Base-by-base conservation (phyloP, 2,113 vertebrate genomes). In the Gnathonemus echidnorhynchus region DNA sequence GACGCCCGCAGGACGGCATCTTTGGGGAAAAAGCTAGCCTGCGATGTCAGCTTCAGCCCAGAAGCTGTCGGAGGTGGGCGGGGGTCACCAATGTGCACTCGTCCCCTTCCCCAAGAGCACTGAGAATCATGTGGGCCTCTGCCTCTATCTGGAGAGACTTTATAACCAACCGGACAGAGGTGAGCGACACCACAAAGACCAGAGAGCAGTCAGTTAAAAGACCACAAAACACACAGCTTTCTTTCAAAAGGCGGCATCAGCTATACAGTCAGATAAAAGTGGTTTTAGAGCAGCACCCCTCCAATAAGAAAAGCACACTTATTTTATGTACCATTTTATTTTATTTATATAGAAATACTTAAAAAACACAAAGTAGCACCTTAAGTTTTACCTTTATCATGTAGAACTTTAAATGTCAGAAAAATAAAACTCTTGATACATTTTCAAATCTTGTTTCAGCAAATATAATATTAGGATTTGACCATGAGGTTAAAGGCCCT, bases 371-470 rank as follows among this genome's bases (percentile, higher is more conserved):
- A 99, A 98, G 97, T 98, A 99, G 98, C 98, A 99, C 98, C 98
- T 97, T 98, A 98, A 97, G 97, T 97, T 97, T 98, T 97, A 97
- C 97, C 96, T 97, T 98, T 98, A 98, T 98, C 98, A 97, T 98
- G 97, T 99, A 98, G 97, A 98, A 98, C 97, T 98, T 98, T 98
- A 98, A 98, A 98, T 98, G 97, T 99, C 98, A 98, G 97, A 99
- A 99, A 99, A 99, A 99, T 99, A 99, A 98, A 99, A 99, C 98
- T 99, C 98, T 99, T 98, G 97, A 98, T 99, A 99, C 98, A 98
- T 98, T 99, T 98, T 98, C 97, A 98, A 99, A 98, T 98, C 97
- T 98, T 97, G 97, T 99, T 96, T 98, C 98, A 98, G 97, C 97
- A 99, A 99, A 99, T 99, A 99, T 99, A 99, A 99, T 98, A 98